Base-by-base conservation (phyloP, 2,113 vertebrate species). In the Myiagra hebetior region DNA sequence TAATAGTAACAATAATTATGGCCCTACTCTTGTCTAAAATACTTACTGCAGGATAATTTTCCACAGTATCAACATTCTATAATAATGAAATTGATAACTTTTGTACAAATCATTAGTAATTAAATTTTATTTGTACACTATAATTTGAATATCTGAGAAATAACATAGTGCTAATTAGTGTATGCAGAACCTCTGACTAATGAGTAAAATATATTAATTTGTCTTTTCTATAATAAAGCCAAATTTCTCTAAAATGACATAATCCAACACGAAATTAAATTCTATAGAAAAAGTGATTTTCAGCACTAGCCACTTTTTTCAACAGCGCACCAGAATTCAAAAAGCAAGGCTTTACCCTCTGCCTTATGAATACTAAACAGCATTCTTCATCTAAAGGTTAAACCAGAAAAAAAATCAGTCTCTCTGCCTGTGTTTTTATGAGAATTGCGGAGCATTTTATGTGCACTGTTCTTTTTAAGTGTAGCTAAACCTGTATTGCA, bases 101-200 rank as follows among this genome's bases (percentile, higher is more conserved):
- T 55, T 88, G 33, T 81, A 89, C 44, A 97, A 90, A 94, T 95
- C 52, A 96, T 84, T 96, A 95, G 92, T 76, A 94, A 93, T 91
- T 64, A 92, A 72, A 93, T 93, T 96, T 72, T 96, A 94, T 95
- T 95, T 97, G 78, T 75, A 94, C 23, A 68, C 67, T 89, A 12
- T 92, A 85, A 94, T 82, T 94, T 91, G 50, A 95, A 93, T 96
- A 82, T 86, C 67, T 81, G 50, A 82, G 52, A 83, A 90, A 82
- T 42, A 65, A 70, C 73, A 86, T 26, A 84, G 77, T 78, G 76
- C 70, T 56, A 95, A 77, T 91, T 87, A 93, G 37, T 60, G 60
- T 85, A 88, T 69, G 41, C 59, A 81, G 75, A 95, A 82, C 10
- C 44, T 85, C 52, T 77, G 70, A 79, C 75, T 65, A 93, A 84